These are phyloP conservation scores for Eumacrocentrus americanus DNA, from an alignment of 2,888 invertebrate species.

Conservation along the genomic window DNA sequence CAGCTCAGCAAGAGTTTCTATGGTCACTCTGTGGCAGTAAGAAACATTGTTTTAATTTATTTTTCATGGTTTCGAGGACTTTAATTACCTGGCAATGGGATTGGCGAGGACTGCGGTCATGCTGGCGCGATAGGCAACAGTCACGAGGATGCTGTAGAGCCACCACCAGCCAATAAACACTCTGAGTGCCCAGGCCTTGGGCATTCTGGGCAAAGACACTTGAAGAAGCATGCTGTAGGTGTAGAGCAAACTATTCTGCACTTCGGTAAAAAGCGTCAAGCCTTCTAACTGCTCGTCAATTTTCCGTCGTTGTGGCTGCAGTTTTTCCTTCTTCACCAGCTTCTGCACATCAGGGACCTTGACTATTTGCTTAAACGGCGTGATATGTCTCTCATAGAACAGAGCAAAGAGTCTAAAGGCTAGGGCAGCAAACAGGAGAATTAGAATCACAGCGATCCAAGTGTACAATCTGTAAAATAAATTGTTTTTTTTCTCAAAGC, in stretches of 20 bases:
- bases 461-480: conserved; percentile 67
- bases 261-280: conserved; percentile 74
- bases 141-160: conserved; percentile 81
- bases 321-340: conserved; percentile 19
- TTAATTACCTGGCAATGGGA: conserved; percentile 70
- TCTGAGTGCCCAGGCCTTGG: conserved; percentile 80
- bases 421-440: conserved; percentile 70
- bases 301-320: conserved; percentile 13
- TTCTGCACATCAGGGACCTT: not conserved
- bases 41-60: not conserved
- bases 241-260: conserved; percentile 76
- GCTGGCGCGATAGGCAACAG: conserved; percentile 81
- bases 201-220: conserved; percentile 78
- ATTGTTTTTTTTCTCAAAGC: no score
- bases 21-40: conserved; percentile 73
- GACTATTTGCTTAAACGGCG: conserved; percentile 15
- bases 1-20: conserved; percentile 76
- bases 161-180: conserved; percentile 87
- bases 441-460: conserved; percentile 77
- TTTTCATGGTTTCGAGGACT: not conserved
- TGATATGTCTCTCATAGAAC: conserved; percentile 62
- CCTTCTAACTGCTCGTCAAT: conserved; percentile 54
- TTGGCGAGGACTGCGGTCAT: conserved; percentile 85
- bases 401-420: conserved; percentile 72
- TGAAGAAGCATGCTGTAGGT: conserved; percentile 83